Evolutionary conservation across 2,113 vertebrate species (phyloP).

Genomic region (Nesoenas mayeri): DNA sequence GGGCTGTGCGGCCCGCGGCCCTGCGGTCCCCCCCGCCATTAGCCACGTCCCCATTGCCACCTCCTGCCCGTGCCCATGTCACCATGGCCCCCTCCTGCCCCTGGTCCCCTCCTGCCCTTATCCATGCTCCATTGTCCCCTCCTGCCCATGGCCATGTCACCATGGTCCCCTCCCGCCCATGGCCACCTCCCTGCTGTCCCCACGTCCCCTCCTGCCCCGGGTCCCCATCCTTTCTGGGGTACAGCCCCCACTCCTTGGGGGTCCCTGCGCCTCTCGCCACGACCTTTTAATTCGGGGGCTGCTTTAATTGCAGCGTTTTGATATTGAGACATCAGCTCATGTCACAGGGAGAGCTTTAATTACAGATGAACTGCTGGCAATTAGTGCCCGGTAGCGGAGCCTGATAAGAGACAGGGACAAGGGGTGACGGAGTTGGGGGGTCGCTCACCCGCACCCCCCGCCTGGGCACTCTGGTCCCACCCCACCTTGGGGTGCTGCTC

Average conservation of each 20-base stretch:
- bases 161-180: not conserved
- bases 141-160: no score
- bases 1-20: not conserved
- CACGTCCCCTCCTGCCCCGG: no score
- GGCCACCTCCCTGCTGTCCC: not conserved
- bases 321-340: not conserved
- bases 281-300: not conserved
- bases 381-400: not conserved
- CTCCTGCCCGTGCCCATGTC: no score
- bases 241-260: not conserved
- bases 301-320: not conserved
- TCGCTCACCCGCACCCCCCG: not conserved
- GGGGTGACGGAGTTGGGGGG: not conserved
- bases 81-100: no score
- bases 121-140: not conserved
- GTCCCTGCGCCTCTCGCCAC: not conserved
- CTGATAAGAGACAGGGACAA: not conserved
- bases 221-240: no score
- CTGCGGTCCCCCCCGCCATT: no score
- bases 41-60: no score
- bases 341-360: conserved; percentile 27
- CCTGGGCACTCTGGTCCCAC: rapidly evolving
- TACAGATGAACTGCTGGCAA: not conserved
- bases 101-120: no score
- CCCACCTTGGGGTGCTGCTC: not conserved